Percentiles rank a stretch among this genome's conserved stretches.
phyloP scores from a whole-genome alignment of 2,797 vertebrate species.

The Gymnothorax javanicus region DNA sequence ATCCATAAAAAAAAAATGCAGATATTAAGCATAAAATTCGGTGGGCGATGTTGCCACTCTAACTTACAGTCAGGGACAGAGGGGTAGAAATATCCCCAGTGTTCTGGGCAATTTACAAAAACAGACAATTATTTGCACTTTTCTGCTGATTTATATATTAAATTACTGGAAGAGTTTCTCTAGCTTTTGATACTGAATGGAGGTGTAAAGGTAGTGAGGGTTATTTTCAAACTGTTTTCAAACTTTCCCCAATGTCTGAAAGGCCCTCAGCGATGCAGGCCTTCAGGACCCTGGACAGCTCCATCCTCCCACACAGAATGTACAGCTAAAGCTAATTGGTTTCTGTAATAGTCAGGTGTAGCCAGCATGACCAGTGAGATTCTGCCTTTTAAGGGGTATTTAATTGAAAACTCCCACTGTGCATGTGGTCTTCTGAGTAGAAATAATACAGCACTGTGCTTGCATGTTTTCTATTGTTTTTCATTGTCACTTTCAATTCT shows the following conservation, averaged over 20 bases:
- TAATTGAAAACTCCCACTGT: neutral
- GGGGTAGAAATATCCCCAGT: neutral
- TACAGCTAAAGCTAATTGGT: neutral
- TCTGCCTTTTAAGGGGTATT: neutral
- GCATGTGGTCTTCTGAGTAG: neutral
- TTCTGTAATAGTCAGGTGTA: neutral
- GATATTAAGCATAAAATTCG: neutral
- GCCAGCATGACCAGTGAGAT: neutral
- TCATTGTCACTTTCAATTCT: too few species aligned
- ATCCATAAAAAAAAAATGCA: neutral
- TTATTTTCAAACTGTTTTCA: neutral
- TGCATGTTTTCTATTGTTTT: too few species aligned
- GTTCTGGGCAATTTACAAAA: neutral
- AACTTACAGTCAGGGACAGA: neutral
- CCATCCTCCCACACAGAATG: neutral
- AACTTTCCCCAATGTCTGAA: neutral
- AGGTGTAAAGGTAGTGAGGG: neutral
- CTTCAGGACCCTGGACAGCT: slow-evolving; percentile 5
- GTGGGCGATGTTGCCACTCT: neutral
- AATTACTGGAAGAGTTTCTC: neutral
- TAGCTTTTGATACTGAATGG: neutral
- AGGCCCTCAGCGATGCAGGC: neutral
- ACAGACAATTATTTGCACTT: neutral
- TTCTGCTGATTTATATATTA: neutral
- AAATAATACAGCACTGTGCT: too few species aligned